Conservation (phyloP, 2,113 vertebrate genomes). For the Ramphastos sulfuratus region DNA sequence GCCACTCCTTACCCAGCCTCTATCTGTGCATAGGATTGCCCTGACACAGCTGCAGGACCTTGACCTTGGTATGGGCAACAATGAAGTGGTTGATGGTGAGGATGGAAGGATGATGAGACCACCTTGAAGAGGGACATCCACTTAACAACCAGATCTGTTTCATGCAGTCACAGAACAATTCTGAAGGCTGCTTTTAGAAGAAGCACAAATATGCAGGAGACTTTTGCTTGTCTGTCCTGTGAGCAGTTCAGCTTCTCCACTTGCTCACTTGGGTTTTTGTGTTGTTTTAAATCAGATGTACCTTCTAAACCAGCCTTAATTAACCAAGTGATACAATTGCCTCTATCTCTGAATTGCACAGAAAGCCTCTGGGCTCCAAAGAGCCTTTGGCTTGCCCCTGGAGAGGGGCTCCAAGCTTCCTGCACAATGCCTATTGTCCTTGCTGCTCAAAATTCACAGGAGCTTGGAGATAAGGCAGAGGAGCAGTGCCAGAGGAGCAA, state of each 20-base stretch:
- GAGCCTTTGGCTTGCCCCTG: background rate
- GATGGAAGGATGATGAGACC: background rate
- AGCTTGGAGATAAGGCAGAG: background rate
- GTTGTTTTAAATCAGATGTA: background rate
- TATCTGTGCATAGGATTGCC: too few species aligned
- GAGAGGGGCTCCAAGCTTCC: background rate
- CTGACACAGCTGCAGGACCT: background rate
- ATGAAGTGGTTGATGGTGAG: background rate
- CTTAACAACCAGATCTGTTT: background rate
- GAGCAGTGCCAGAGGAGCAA: background rate
- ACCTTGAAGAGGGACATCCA: background rate
- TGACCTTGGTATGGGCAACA: background rate
- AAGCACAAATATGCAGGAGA: background rate
- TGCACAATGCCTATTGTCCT: background rate
- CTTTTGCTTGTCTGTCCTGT: background rate
- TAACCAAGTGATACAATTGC: background rate
- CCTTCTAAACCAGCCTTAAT: conserved; percentile 10
- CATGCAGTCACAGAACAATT: background rate
- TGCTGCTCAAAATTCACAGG: background rate
- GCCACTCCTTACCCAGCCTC: too few species aligned
- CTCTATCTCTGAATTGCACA: background rate
- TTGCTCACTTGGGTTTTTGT: background rate
- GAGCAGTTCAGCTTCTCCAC: background rate
- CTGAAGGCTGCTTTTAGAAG: background rate
- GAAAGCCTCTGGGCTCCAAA: background rate